Percentiles rank a stretch among this genome's conserved stretches.
These are phyloP conservation scores for Andricus grossulariae DNA, from an alignment of 1,140 invertebrate species.

Conservation along the genomic window DNA sequence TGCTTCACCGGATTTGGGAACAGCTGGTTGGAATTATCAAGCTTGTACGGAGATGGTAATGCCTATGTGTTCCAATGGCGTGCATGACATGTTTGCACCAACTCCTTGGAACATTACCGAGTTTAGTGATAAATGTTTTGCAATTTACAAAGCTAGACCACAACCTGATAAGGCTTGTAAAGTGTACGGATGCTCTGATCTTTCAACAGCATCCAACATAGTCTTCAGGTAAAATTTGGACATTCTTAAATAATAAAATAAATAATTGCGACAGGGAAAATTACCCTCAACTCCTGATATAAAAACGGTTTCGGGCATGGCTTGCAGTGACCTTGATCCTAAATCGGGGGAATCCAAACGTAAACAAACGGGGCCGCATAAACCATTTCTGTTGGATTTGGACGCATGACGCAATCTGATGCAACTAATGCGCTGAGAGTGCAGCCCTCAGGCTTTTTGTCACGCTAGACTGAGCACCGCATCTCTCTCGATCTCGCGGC, in stretches of 20 bases:
- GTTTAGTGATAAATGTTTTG: slow-evolving; percentile 81
- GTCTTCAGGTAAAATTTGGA: slow-evolving; percentile 82
- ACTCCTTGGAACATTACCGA: slow-evolving; percentile 84
- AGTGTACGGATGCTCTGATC: slow-evolving; percentile 88
- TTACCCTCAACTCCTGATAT: too few species aligned
- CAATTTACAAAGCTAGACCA: slow-evolving; percentile 83
- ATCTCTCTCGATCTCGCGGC: too few species aligned
- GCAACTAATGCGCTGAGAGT: too few species aligned
- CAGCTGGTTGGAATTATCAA: slow-evolving; percentile 84
- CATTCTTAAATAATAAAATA: not conserved
- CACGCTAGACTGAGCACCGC: too few species aligned
- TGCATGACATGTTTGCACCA: slow-evolving; percentile 90
- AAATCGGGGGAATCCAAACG: too few species aligned
- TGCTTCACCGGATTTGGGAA: slow-evolving; percentile 79
- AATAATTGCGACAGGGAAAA: not conserved
- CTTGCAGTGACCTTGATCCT: too few species aligned
- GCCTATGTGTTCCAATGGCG: slow-evolving; percentile 89
- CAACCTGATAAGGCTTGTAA: slow-evolving; percentile 81
- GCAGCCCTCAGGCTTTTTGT: too few species aligned
- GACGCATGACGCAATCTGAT: too few species aligned
- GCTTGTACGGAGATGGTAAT: slow-evolving; percentile 97
- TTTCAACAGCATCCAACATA: slow-evolving; percentile 85
- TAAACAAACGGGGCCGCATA: too few species aligned
- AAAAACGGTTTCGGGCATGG: too few species aligned
- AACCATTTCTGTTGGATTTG: too few species aligned